These are phyloP conservation scores for Arenaria interpres DNA, from an alignment of 2,113 vertebrate genomes.

Conservation along the genomic window DNA sequence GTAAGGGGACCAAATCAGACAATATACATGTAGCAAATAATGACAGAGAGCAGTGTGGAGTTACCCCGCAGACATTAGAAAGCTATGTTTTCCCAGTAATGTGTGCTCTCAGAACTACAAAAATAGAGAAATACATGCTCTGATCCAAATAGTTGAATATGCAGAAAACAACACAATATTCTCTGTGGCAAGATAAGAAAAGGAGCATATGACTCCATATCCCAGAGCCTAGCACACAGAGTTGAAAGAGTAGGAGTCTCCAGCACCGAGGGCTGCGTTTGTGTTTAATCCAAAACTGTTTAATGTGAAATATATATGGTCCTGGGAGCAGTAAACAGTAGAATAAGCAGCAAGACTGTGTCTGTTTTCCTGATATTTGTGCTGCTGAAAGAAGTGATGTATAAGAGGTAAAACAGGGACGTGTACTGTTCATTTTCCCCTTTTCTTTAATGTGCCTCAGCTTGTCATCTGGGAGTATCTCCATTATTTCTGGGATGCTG, in stretches of 20 bases:
- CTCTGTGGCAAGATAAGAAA: neutral
- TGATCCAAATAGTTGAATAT: neutral
- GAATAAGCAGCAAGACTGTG: neutral
- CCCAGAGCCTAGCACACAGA: neutral
- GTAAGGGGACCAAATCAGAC: neutral
- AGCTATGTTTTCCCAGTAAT: neutral
- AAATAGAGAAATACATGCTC: neutral
- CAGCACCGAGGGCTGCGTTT: neutral
- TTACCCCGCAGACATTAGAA: neutral
- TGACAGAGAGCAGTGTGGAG: neutral
- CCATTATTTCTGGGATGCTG: neutral
- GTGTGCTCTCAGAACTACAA: neutral
- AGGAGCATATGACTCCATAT: neutral
- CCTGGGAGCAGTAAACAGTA: neutral
- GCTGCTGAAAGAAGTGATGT: neutral
- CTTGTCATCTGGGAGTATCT: conserved; percentile 10
- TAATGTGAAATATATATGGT: neutral
- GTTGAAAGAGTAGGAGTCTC: neutral
- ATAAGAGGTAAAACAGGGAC: neutral
- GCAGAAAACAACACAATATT: neutral
- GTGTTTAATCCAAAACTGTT: neutral
- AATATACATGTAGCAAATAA: neutral
- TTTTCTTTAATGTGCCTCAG: neutral
- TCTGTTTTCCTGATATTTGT: neutral
- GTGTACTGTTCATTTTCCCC: neutral